Evolutionary conservation across 1,140 invertebrate genomes (phyloP).

Genomic region (Scaptomyza montana): DNA sequence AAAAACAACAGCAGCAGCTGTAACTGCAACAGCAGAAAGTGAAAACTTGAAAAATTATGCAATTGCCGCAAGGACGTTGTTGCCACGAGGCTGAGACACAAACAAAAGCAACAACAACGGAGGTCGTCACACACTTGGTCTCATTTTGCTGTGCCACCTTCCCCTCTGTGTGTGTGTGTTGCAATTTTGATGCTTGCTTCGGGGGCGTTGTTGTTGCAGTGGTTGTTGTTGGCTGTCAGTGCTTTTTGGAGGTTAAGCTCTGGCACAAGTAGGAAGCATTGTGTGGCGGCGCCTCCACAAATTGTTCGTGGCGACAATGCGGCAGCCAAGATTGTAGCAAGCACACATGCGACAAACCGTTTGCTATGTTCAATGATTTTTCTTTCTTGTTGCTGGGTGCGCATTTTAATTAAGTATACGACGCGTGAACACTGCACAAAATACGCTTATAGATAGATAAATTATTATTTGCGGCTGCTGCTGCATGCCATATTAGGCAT

Average conservation of each 20-base stretch:
- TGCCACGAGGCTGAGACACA: constrained; percentile 57
- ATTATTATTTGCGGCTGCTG: constrained; percentile 13
- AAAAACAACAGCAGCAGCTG: constrained; percentile 19
- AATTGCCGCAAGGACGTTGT: constrained; percentile 79
- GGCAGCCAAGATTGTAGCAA: constrained; percentile 46
- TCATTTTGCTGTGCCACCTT: constrained; percentile 54
- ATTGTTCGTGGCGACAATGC: constrained; percentile 65
- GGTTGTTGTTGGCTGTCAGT: constrained; percentile 29
- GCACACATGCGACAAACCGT: constrained; percentile 26
- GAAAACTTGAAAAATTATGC: constrained; percentile 81
- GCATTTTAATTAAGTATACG: constrained; percentile 74
- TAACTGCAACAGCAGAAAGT: constrained; percentile 56
- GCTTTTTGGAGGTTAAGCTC: constrained; percentile 73
- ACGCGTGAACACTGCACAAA: constrained; percentile 57
- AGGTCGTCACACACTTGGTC: constrained; percentile 79
- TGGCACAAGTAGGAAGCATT: constrained; percentile 71
- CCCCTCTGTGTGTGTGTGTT: constrained; percentile 32
- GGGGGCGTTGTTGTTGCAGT: constrained; percentile 64
- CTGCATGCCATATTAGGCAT: constrained; percentile 32
- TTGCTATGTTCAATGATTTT: constrained; percentile 5
- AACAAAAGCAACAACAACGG: constrained; percentile 38
- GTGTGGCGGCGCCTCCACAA: constrained; percentile 63
- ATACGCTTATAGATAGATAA: neutral
- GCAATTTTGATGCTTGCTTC: constrained; percentile 59
- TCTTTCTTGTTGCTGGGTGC: constrained; percentile 43